Evolutionary conservation across 2,113 vertebrate species (phyloP).

Genomic region (Rhadina sibilatrix): DNA sequence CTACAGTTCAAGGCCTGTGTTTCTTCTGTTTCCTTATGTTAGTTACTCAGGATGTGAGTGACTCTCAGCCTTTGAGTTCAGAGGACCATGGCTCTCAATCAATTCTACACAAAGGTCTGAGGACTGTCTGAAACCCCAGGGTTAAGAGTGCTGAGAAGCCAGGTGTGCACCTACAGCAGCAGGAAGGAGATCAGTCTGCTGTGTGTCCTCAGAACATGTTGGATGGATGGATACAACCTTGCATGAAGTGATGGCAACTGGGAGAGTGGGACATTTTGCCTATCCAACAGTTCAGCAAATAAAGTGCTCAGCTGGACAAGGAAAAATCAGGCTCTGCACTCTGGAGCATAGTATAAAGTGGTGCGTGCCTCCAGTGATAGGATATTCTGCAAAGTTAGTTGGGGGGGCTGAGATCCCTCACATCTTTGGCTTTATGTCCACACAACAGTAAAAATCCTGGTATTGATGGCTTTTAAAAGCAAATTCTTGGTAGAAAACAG

Average conservation of each 20-base stretch:
- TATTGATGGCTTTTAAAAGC: background rate
- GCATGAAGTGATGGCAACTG: background rate
- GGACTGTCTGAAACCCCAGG: background rate
- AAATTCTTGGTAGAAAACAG: background rate
- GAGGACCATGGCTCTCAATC: background rate
- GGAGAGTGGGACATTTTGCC: background rate
- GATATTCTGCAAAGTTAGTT: background rate
- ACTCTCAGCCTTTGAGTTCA: background rate
- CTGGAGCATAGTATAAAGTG: background rate
- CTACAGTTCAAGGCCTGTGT: background rate
- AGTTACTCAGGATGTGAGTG: background rate
- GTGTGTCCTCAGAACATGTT: background rate
- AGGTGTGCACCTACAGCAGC: background rate
- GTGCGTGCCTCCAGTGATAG: background rate
- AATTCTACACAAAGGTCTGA: background rate
- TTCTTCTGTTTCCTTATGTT: background rate
- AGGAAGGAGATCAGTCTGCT: background rate
- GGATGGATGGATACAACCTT: background rate
- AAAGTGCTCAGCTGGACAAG: background rate
- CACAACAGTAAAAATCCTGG: background rate
- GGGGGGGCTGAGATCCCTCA: background rate
- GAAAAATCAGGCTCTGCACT: background rate
- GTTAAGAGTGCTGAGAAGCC: background rate
- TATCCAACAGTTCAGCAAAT: background rate
- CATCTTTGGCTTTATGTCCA: background rate